These are phyloP conservation scores for Drosophila willistoni DNA, from an alignment of 1,140 invertebrate genomes.

Conservation along the genomic window DNA sequence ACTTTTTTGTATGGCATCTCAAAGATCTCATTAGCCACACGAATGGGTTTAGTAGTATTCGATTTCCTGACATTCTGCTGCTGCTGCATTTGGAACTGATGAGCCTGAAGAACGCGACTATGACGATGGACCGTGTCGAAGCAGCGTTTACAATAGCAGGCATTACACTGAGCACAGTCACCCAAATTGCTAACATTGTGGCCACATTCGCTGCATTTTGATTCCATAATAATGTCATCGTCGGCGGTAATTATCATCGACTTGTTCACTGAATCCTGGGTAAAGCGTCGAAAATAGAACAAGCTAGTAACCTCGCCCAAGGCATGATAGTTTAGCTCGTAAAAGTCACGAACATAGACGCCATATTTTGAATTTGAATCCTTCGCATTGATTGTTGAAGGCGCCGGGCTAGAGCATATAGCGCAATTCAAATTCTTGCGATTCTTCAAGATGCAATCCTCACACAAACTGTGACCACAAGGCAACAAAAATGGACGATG, in stretches of 20 bases:
- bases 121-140: conserved; percentile 60
- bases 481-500: conserved; percentile 62
- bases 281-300: conserved; percentile 24
- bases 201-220: conserved; percentile 66
- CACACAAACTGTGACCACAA: conserved; percentile 72
- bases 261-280: conserved; percentile 36
- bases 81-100: conserved; percentile 27
- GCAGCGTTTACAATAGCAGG: conserved; percentile 60
- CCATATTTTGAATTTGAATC: conserved; percentile 9
- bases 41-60: not conserved
- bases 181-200: conserved; percentile 21
- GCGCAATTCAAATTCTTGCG: conserved; percentile 50
- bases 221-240: conserved; percentile 17
- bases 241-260: conserved; percentile 12
- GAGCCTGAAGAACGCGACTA: conserved; percentile 63
- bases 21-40: conserved; percentile 42
- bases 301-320: conserved; percentile 49
- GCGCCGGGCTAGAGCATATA: conserved; percentile 43
- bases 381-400: conserved; percentile 37
- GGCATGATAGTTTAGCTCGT: conserved; percentile 67
- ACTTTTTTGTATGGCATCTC: conserved; percentile 13
- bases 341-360: conserved; percentile 47
- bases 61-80: not conserved
- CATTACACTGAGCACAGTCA: conserved; percentile 63
- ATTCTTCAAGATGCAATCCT: conserved; percentile 56